Evolutionary conservation across 2,888 invertebrate genomes (phyloP), one percentile per base, ranked within the genome.

Genomic region (Carabus problematicus): DNA sequence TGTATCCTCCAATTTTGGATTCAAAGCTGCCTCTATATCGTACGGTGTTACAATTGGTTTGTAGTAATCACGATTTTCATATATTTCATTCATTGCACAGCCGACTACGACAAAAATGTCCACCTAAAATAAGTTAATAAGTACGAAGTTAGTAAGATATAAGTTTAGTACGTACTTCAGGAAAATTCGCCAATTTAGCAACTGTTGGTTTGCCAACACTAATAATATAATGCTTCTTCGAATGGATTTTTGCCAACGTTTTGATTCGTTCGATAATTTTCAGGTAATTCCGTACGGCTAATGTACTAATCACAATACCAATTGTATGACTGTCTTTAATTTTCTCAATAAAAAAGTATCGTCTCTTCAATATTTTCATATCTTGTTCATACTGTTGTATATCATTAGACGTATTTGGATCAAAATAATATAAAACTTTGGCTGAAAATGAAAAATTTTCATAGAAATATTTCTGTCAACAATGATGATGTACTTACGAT

Each of bases 121-220:
- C 72, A 98, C 91, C 89, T 93, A 82, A 42, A 84, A 82, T 64
- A 63, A 72, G 49, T 59, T 45, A 49, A 56, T 62, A 52, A 52
- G 19, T 16, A 16, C 11, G 4, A 52, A 4, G 16, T 52, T 1
- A 3, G 63, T 18, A n/a, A 16, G 18, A 41, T 8, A 39, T 40
- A 4, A 64, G 29, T 4, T 9, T 66, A 4, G 6, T 8, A 72
- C 77, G 78, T 81, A 91, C 91, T 84, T 95, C 94, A 66, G 92
- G 89, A 80, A 98, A 97, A 83, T 99, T 99, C 0, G 97, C 96
- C 71, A 99, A 83, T 81, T 99, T 99, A 0, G 95, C 91, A 9
- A 94, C 92, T 84, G 95, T 98, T 2, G 97, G 92, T 80, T 97
- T 96, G 4, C 98, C 98, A 64, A 98, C 94, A 19, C 93, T 94